phyloP scores from a whole-genome alignment of 1,140 invertebrate species.

The Drosophila sulfurigaster region DNA sequence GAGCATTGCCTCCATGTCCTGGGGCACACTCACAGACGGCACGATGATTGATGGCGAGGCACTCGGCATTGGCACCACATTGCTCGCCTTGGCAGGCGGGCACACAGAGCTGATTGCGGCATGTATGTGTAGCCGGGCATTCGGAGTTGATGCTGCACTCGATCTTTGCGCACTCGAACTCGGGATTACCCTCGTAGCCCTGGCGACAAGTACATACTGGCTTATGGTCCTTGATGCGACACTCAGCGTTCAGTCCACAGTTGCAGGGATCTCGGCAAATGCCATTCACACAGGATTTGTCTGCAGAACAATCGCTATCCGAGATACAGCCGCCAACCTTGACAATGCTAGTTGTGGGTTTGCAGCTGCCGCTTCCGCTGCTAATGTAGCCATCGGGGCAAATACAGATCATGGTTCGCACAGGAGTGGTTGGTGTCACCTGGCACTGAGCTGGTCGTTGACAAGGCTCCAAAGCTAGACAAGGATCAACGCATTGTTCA shows the following conservation, averaged over 20 bases:
- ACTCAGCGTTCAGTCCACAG: conserved; percentile 92
- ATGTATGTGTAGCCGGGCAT: conserved; percentile 91
- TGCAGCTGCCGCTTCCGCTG: conserved; percentile 92
- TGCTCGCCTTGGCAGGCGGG: conserved; percentile 90
- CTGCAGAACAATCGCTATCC: conserved; percentile 91
- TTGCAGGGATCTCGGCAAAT: conserved; percentile 93
- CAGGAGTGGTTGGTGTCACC: conserved; percentile 91
- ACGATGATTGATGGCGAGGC: conserved; percentile 91
- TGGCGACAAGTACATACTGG: conserved; percentile 92
- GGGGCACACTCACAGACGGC: conserved; percentile 91
- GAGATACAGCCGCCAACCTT: conserved; percentile 89
- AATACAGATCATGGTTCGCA: conserved; percentile 94
- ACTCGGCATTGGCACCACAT: conserved; percentile 91
- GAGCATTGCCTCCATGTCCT: conserved; percentile 93
- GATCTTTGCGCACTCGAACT: conserved; percentile 90
- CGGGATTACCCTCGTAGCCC: conserved; percentile 93
- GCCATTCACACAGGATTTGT: conserved; percentile 92
- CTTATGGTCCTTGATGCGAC: conserved; percentile 92
- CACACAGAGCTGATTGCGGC: conserved; percentile 91
- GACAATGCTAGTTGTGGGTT: conserved; percentile 88
- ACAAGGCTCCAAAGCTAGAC: conserved; percentile 91
- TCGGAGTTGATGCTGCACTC: conserved; percentile 91
- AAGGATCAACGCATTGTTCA: conserved; percentile 93
- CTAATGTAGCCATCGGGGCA: conserved; percentile 95
- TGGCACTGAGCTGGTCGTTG: conserved; percentile 91